Base-by-base conservation (phyloP, 2,888 invertebrate genomes). In the Limenitis camilla region DNA sequence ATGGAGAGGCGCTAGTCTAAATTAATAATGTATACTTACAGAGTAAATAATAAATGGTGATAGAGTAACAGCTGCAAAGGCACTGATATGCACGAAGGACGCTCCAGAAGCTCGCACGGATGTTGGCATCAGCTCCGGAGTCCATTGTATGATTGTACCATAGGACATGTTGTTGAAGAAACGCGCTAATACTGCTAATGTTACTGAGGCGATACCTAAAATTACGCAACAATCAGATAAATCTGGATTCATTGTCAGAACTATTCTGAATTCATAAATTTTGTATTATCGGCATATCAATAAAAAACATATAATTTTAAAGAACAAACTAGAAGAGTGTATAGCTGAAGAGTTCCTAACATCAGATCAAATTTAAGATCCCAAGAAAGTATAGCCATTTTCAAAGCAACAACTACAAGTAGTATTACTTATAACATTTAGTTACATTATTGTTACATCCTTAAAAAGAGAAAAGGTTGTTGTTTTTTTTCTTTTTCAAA, bases 111-210 rank as follows among this genome's bases (percentile, higher is more conserved):
- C 76, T 3, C 80, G 63, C 50, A 74, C 72, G 1, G 66, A 62
- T 0, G 80, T 80, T 5, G 80, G 79, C 61, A 81, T 58, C 52
- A 77, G 55, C 63, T 80, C 81, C 0, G 74, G 66, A 6, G 68
- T 65, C 62, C 78, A 73, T 62, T 80, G 80, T 50, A 74, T 66
- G 40, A 72, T 63, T 1, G 71, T 63, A 28, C 69, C 66, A 44
- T 73, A 68, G 9, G 76, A 60, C 77, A 81, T 80, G 67, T 80
- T 81, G 53, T 70, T 66, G 58, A 70, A 68, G 67, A 81, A 78
- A 6, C 79, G 71, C 2, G 74, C 69, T 1, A 63, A 19, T 30
- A 75, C 63, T 2, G 79, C 80, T 38, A 79, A 50, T 0, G 67
- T 45, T 7, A 75, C 73, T 29, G 76, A 72, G 1, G 67, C 62